Conservation (phyloP, 1,140 invertebrate genomes). For the Macrostomum lignano region DNA sequence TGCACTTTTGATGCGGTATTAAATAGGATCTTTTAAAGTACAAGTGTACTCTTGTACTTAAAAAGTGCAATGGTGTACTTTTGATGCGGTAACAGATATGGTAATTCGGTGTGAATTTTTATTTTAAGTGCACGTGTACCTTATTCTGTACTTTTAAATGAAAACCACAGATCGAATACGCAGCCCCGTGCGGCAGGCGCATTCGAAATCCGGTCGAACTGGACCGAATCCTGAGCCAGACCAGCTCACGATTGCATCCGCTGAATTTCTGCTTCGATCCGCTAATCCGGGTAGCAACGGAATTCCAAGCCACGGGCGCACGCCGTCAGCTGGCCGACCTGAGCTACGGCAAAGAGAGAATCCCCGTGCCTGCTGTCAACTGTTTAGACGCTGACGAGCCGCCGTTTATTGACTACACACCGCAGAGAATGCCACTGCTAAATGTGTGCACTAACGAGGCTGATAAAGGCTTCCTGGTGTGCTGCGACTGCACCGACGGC, state of each 20-base stretch:
- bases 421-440: no score
- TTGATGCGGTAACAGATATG: no score
- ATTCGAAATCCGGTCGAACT: slow-evolving; percentile 48
- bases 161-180: no score
- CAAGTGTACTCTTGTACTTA: no score
- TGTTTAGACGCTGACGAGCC: slow-evolving; percentile 48
- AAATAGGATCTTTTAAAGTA: no score
- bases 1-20: no score
- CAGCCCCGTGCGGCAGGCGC: slow-evolving; percentile 53
- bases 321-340: no score
- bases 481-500: slow-evolving; percentile 68
- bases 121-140: no score
- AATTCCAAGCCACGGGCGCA: slow-evolving; percentile 37
- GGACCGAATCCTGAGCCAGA: slow-evolving; percentile 41
- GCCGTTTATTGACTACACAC: slow-evolving; percentile 57
- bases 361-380: slow-evolving; percentile 61
- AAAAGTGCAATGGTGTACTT: no score
- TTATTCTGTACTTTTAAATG: no score
- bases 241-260: slow-evolving; percentile 43
- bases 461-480: slow-evolving; percentile 56
- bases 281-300: slow-evolving; percentile 42
- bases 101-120: no score
- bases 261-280: slow-evolving; percentile 63
- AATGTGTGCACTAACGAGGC: no score
- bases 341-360: slow-evolving; percentile 50